Evolutionary conservation across 2,888 invertebrate genomes (phyloP).

Genomic region (Pristionchus entomophagus): DNA sequence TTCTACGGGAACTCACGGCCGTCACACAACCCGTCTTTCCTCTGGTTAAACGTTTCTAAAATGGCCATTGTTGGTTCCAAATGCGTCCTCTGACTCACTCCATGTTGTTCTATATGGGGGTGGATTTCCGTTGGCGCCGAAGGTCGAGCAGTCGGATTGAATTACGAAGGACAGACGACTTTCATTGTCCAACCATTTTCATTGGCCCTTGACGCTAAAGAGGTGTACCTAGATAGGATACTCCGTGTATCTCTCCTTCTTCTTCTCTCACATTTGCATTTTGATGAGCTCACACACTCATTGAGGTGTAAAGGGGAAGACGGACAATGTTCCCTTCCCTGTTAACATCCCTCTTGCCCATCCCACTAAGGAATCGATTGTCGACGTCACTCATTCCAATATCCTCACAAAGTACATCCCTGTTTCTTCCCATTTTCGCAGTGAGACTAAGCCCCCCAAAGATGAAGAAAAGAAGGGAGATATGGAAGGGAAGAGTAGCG

Average conservation of each 20-base stretch:
- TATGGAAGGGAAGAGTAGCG: background rate
- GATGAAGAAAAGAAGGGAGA: background rate
- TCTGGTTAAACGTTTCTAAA: background rate
- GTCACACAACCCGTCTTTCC: background rate
- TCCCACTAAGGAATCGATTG: background rate
- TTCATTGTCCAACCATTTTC: background rate
- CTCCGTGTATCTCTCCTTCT: background rate
- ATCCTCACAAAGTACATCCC: background rate
- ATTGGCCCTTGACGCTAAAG: no score
- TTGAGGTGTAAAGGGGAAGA: background rate
- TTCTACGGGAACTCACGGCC: background rate
- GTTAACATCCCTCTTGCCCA: background rate
- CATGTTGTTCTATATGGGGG: background rate
- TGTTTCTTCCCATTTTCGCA: conserved; percentile 6
- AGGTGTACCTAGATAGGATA: background rate
- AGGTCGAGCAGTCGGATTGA: background rate
- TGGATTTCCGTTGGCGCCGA: background rate
- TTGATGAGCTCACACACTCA: conserved; percentile 11
- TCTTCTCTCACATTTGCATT: background rate
- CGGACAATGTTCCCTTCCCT: background rate
- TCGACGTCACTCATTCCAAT: background rate
- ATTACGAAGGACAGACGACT: background rate
- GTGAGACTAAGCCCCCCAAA: background rate
- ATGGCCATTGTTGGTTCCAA: background rate
- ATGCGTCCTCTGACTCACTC: background rate